phyloP scores from a whole-genome alignment of 2,888 invertebrate species.

The Hypena proboscidalis region DNA sequence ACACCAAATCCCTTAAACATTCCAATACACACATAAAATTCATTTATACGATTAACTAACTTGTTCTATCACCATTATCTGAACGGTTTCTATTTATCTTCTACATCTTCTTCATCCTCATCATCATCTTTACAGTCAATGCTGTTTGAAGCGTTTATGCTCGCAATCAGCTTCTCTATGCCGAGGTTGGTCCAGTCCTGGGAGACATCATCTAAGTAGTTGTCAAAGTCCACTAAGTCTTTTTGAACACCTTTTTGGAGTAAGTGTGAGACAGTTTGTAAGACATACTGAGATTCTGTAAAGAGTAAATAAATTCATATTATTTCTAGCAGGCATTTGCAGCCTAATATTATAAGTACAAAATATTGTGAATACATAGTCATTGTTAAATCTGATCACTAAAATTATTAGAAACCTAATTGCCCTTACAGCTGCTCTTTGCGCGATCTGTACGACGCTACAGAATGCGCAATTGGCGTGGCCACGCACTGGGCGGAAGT shows the following conservation, averaged over 20 bases:
- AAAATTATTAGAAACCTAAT: too few species aligned
- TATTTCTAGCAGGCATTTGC: too few species aligned
- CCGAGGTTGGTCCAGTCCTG: constrained; percentile 95
- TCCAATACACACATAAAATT: constrained; percentile 9
- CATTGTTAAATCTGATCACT: too few species aligned
- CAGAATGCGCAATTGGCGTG: too few species aligned
- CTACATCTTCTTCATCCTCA: constrained; percentile 24
- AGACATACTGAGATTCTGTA: constrained; percentile 75
- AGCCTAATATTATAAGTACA: too few species aligned
- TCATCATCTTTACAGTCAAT: constrained; percentile 44
- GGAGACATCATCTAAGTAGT: constrained; percentile 96
- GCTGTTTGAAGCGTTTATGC: constrained; percentile 58
- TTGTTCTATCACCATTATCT: constrained; percentile 22
- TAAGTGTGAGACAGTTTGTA: constrained; percentile 89
- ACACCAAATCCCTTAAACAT: constrained; percentile 10
- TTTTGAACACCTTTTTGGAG: constrained; percentile 90
- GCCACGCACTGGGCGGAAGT: too few species aligned
- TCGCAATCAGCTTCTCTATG: constrained; percentile 70
- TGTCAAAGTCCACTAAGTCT: constrained; percentile 97
- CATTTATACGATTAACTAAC: constrained; percentile 6
- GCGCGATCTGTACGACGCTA: too few species aligned
- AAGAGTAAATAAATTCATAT: too few species aligned
- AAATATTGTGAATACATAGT: too few species aligned
- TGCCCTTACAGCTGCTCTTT: too few species aligned
- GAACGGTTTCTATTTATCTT: constrained; percentile 31